Percentiles rank a stretch among this genome's conserved stretches.
phyloP scores from a whole-genome alignment of 2,888 invertebrate species.

The Papilio protenor region DNA sequence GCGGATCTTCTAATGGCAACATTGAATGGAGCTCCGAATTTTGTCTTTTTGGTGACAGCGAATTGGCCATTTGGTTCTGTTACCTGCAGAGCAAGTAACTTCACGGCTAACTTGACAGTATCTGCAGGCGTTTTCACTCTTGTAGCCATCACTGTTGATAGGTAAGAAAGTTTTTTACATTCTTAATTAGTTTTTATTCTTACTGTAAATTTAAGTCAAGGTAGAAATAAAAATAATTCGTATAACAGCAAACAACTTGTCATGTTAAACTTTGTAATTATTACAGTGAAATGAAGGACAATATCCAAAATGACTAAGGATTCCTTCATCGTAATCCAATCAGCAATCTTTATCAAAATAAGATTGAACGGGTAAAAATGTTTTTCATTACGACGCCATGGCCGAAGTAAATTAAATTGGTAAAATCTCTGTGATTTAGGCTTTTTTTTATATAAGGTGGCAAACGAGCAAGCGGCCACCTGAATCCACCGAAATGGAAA shows the following conservation, averaged over 20 bases:
- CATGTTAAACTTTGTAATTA: neutral
- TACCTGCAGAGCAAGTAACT: conserved; percentile 95
- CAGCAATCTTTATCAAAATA: neutral
- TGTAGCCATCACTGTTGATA: conserved; percentile 95
- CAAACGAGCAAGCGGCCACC: no score
- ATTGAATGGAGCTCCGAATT: conserved; percentile 94
- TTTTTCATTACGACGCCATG: neutral
- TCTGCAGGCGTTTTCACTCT: conserved; percentile 96
- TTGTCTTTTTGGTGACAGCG: conserved; percentile 92
- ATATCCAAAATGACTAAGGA: neutral
- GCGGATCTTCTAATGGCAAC: conserved; percentile 94
- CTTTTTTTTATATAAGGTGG: no score
- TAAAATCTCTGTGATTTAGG: neutral
- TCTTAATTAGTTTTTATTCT: neutral
- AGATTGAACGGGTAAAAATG: neutral
- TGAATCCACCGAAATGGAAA: no score
- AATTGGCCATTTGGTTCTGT: conserved; percentile 94
- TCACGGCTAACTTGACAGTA: conserved; percentile 95
- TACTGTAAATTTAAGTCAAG: neutral
- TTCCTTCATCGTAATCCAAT: neutral
- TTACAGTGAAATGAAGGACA: neutral
- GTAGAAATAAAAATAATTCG: neutral
- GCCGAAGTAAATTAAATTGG: neutral
- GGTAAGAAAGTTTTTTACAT: conserved; percentile 82
- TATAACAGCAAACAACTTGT: neutral